Percentiles rank a stretch among this genome's conserved stretches.
These are phyloP conservation scores for Poicephalus meyeri DNA, from an alignment of 2,113 vertebrate genomes.

Conservation along the genomic window DNA sequence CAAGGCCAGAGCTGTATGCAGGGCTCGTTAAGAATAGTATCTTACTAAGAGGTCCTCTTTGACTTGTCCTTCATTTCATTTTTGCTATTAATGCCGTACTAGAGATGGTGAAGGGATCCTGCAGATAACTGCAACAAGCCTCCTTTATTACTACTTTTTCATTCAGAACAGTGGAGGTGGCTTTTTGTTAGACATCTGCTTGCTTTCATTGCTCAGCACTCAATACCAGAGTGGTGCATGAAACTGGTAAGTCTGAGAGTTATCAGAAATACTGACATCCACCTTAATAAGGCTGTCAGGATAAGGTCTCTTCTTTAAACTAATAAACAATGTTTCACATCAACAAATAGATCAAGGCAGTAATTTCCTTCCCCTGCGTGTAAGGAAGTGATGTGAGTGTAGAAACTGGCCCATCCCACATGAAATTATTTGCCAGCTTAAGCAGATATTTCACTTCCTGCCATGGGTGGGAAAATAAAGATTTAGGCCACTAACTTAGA, in stretches of 20 bases:
- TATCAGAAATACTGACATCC: not conserved
- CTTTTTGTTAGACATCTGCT: not conserved
- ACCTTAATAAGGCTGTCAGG: not conserved
- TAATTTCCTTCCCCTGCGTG: not conserved
- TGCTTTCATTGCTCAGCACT: not conserved
- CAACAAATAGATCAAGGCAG: not conserved
- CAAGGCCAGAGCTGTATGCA: not conserved
- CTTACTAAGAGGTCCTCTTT: not conserved
- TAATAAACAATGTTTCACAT: not conserved
- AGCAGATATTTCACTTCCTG: not conserved
- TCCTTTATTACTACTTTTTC: not conserved
- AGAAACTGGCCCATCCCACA: not conserved
- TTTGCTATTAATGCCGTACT: not conserved
- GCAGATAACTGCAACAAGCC: not conserved
- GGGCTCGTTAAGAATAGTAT: not conserved
- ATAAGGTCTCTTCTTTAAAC: not conserved
- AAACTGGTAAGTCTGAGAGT: not conserved
- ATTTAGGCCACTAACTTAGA: not conserved
- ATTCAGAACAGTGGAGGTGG: not conserved
- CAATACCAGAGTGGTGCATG: not conserved
- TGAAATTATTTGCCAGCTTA: not conserved
- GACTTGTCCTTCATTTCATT: not conserved
- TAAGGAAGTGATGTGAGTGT: not conserved
- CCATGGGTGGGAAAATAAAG: not conserved
- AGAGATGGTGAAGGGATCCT: not conserved